A percentile compares a stretch with the other conserved stretches of the same genome.
These are phyloP conservation scores for Seira ritae DNA, from an alignment of 2,888 invertebrate species.

Conservation along the genomic window DNA sequence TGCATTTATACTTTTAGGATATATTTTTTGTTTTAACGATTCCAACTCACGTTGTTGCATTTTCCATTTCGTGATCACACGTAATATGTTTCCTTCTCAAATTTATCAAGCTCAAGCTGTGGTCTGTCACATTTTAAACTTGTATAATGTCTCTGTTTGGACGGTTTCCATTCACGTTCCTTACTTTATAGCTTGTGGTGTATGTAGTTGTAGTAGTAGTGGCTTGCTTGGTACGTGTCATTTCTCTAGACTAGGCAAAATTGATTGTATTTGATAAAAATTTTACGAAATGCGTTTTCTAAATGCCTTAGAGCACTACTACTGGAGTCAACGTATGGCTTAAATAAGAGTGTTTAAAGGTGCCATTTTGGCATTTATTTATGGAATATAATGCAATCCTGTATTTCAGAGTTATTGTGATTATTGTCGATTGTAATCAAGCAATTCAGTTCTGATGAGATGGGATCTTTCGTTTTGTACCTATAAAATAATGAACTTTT, in stretches of 20 bases:
- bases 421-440: no score
- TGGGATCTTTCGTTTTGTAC: no score
- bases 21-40: not conserved
- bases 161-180: not conserved
- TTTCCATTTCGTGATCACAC: not conserved
- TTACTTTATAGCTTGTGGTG: not conserved
- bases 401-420: no score
- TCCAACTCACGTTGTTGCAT: not conserved
- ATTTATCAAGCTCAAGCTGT: not conserved
- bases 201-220: no score
- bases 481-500: not conserved
- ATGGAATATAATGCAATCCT: no score
- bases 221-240: not conserved
- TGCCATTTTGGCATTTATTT: no score
- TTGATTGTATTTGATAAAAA: not conserved
- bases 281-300: no score
- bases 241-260: not conserved
- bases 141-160: conserved; percentile 11
- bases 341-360: no score
- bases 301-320: no score
- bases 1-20: not conserved
- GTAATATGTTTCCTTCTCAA: not conserved
- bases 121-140: conserved; percentile 14
- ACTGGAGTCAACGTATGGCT: no score
- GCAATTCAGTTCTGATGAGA: no score